These are phyloP conservation scores for Rattus rattus DNA, from an alignment of 2,113 vertebrate genomes.

Conservation along the genomic window DNA sequence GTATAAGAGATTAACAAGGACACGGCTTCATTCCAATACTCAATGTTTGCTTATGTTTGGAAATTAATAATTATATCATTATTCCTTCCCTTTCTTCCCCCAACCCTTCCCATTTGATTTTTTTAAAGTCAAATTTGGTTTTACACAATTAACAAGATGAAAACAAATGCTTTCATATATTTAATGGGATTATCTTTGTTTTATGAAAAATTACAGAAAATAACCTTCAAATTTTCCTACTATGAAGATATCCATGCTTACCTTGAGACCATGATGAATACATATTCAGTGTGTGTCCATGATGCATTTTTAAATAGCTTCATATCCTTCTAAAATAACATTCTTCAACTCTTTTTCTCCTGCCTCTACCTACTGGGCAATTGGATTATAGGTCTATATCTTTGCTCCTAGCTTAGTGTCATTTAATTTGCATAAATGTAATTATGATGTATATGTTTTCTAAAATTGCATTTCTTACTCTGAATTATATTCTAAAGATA, in stretches of 20 bases:
- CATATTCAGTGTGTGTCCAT: neutral
- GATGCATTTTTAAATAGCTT: neutral
- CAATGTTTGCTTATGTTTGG: neutral
- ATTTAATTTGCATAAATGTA: constrained; percentile 31
- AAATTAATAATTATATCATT: neutral
- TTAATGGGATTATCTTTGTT: neutral
- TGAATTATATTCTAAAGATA: neutral
- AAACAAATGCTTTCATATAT: neutral
- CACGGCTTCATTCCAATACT: neutral
- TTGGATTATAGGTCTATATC: neutral
- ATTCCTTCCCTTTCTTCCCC: neutral
- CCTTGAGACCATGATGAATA: neutral
- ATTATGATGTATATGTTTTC: neutral
- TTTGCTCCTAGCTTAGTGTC: neutral
- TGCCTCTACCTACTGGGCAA: neutral
- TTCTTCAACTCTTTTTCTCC: neutral
- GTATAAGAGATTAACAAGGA: neutral
- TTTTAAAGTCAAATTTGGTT: neutral
- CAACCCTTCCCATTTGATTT: neutral
- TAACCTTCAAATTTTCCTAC: neutral
- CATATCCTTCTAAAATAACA: neutral
- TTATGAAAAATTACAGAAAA: neutral
- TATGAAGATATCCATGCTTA: neutral
- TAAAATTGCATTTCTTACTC: neutral
- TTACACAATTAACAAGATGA: neutral